A percentile compares a stretch with the other conserved stretches of the same genome.
phyloP scores from a whole-genome alignment of 2,888 invertebrate species.

The Meiosimyza decipiens region DNA sequence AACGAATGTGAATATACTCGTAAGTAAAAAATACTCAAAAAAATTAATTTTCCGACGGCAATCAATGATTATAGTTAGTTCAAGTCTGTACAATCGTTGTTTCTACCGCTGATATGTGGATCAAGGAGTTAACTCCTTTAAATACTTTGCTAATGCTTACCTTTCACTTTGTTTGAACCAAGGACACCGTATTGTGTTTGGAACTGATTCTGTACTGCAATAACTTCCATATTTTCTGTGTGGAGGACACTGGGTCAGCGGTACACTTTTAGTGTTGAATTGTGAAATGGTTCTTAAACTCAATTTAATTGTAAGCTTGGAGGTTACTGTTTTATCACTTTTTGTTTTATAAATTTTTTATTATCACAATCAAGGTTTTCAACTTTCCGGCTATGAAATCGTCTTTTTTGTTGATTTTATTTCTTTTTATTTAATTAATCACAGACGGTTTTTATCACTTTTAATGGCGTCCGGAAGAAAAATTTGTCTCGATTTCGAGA shows the following conservation, averaged over 20 bases:
- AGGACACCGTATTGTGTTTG: conserved; percentile 53
- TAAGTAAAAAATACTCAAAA: too few species aligned
- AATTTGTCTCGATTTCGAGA: not conserved
- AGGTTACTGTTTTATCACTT: conserved; percentile 34
- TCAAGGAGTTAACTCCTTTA: too few species aligned
- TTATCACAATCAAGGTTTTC: conserved; percentile 34
- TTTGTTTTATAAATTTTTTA: conserved; percentile 28
- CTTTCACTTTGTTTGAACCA: conserved; percentile 58
- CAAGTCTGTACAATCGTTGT: not conserved
- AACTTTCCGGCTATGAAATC: conserved; percentile 40
- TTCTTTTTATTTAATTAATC: conserved; percentile 26
- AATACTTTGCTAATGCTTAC: conserved; percentile 45
- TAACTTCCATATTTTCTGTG: conserved; percentile 45
- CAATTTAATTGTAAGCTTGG: conserved; percentile 30
- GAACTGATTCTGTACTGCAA: conserved; percentile 50
- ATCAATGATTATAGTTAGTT: not conserved
- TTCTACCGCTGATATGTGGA: too few species aligned
- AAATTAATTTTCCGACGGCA: too few species aligned
- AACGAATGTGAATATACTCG: too few species aligned
- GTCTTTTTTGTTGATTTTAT: conserved; percentile 36
- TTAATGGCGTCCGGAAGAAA: conserved; percentile 33
- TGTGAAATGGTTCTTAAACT: not conserved
- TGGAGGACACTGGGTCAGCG: not conserved
- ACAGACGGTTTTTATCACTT: conserved; percentile 36
- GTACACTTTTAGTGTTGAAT: not conserved